Conservation (phyloP, 2,113 vertebrate species). For the Danio rerio region DNA sequence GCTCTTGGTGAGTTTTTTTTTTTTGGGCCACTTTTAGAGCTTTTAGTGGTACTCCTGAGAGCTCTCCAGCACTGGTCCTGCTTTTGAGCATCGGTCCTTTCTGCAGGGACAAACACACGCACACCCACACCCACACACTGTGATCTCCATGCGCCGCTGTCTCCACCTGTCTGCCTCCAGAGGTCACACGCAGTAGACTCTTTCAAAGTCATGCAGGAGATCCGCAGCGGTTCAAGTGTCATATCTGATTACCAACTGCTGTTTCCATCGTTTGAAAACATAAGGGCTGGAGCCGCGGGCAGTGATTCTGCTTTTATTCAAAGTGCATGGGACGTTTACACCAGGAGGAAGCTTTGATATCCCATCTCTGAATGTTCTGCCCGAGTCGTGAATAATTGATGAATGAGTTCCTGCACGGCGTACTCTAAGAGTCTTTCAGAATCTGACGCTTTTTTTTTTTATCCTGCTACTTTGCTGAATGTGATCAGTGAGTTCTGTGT, state of each 20-base stretch:
- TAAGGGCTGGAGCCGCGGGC: slow-evolving; percentile 28
- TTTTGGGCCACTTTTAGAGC: slow-evolving; percentile 51
- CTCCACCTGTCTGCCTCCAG: slow-evolving; percentile 40
- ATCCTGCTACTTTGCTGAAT: slow-evolving; percentile 23
- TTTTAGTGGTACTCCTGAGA: slow-evolving; percentile 55
- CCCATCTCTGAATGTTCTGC: slow-evolving; percentile 49
- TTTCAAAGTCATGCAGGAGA: slow-evolving; percentile 39
- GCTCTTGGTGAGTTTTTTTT: slow-evolving; percentile 40
- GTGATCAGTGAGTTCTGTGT: slow-evolving; percentile 11
- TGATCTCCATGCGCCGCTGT: neutral
- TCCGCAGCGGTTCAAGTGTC: slow-evolving; percentile 27
- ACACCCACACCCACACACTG: slow-evolving; percentile 19
- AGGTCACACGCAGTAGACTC: slow-evolving; percentile 45
- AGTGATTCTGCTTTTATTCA: slow-evolving; percentile 44
- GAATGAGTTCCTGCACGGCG: slow-evolving; percentile 44
- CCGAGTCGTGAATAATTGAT: slow-evolving; percentile 53
- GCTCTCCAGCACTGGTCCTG: slow-evolving; percentile 38
- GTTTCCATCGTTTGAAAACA: slow-evolving; percentile 54
- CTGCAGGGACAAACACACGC: slow-evolving; percentile 34
- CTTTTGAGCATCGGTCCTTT: slow-evolving; percentile 42
- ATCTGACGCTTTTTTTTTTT: slow-evolving; percentile 46
- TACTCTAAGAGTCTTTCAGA: slow-evolving; percentile 35
- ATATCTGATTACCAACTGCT: slow-evolving; percentile 50
- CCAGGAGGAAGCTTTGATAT: slow-evolving; percentile 54
- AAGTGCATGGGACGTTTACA: slow-evolving; percentile 46